Conservation (phyloP, 1,140 invertebrate species). For the Zelostemma sp. region DNA sequence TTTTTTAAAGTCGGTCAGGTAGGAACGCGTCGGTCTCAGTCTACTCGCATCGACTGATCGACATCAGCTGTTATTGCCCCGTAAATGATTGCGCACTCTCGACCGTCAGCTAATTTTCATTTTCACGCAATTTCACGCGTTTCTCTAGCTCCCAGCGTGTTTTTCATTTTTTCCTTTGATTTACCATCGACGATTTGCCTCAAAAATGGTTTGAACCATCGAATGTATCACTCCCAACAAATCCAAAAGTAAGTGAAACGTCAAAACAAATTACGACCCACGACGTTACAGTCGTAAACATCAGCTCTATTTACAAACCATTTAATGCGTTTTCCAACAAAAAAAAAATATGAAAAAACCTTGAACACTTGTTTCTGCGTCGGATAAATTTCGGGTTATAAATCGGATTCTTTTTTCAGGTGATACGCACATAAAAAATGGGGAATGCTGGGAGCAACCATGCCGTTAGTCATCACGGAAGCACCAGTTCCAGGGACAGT, state of each 20-base stretch:
- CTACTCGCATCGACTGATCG: no score
- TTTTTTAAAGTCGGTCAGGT: background rate
- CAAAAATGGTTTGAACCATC: background rate
- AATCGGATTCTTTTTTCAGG: conserved; percentile 9
- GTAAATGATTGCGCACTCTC: background rate
- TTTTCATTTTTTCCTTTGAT: background rate
- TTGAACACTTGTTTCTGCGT: background rate
- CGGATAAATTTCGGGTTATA: background rate
- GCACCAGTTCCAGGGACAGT: conserved; percentile 68
- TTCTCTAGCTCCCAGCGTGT: background rate
- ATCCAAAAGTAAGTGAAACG: background rate
- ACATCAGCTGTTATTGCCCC: background rate
- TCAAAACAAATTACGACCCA: no score
- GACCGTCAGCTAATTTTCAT: background rate
- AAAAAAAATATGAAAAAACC: background rate
- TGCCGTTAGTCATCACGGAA: conserved; percentile 75
- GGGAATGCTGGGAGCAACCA: conserved; percentile 81
- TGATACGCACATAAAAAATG: conserved; percentile 67
- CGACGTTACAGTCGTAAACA: background rate
- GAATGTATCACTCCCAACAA: background rate
- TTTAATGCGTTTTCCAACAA: background rate
- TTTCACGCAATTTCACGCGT: no score
- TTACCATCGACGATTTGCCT: background rate
- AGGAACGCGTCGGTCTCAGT: no score
- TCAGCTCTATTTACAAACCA: background rate